These are phyloP conservation scores for Drosophila recens DNA, from an alignment of 2,888 invertebrate genomes.

Conservation along the genomic window DNA sequence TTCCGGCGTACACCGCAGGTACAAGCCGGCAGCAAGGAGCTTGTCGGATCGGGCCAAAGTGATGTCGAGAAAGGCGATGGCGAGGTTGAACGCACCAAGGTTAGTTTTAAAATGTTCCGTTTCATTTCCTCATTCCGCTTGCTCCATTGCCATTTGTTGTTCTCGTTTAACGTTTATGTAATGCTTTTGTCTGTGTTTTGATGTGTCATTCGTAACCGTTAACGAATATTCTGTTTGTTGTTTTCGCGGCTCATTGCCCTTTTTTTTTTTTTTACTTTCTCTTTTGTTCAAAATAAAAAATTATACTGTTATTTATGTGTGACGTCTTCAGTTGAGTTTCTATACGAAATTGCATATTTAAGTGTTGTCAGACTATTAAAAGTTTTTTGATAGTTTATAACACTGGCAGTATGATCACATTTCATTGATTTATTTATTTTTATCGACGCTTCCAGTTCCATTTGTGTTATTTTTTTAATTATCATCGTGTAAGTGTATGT, in stretches of 20 bases:
- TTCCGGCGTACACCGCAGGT: slow-evolving; percentile 92
- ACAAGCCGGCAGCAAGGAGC: slow-evolving; percentile 82
- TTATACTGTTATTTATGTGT: neutral
- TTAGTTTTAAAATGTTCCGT: slow-evolving; percentile 59
- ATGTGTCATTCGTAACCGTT: slow-evolving; percentile 6
- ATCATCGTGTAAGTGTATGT: slow-evolving; percentile 33
- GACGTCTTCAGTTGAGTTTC: neutral
- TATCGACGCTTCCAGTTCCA: slow-evolving; percentile 21
- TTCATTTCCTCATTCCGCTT: slow-evolving; percentile 1
- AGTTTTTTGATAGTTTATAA: neutral
- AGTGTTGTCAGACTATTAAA: neutral
- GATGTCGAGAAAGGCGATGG: slow-evolving; percentile 89
- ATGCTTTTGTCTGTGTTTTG: slow-evolving; percentile 6
- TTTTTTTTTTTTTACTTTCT: neutral
- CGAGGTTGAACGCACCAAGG: slow-evolving; percentile 84
- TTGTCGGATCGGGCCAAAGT: slow-evolving; percentile 81
- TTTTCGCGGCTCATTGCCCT: neutral
- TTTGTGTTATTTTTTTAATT: slow-evolving; percentile 14
- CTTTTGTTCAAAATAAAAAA: neutral
- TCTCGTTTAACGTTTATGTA: slow-evolving; percentile 29
- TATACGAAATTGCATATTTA: neutral
- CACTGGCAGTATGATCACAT: neutral
- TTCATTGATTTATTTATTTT: neutral
- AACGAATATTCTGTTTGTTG: neutral
- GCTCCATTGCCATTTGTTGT: slow-evolving; percentile 10